Base-by-base conservation (phyloP, 2,888 invertebrate genomes). In the Chelonus formosanus region DNA sequence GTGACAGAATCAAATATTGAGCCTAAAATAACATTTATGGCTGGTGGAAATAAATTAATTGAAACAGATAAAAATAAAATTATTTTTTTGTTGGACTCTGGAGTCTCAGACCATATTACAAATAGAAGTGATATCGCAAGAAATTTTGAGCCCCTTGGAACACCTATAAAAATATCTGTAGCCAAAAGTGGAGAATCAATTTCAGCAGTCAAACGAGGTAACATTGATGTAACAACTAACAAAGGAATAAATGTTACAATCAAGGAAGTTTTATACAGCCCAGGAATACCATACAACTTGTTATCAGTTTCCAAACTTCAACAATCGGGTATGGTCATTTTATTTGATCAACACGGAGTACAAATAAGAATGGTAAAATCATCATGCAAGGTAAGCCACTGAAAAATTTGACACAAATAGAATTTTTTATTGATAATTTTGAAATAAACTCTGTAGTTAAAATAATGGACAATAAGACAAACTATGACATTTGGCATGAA, bases 261-360 rank as follows among this genome's bases (percentile, higher is more conserved):
- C 3, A 68, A 73, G 52, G 57, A 74, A 52, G 73, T 77, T 4
- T 73, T 82, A 3, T 81, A 71, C 66, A 74, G 75, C 58, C 55
- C 73, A 20, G 78, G 80, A 31, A 70, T 74, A 7, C 76, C 77
- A 34, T 74, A 78, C 70, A 80, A 81, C 65, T 63, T 79, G 34
- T 66, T 79, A 5, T 78, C 78, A 1, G 78, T 80, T 44, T 63
- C 63, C 59, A 74, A 66, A 55, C 75, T 78, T 69, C 72, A 73
- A 61, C 68, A 75, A 57, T 70, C 73, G 48, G 78, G 77, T n/a
- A 74, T 78, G 73, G 73, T 70, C 32, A 72, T 82, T 7, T 73
- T 67, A 31, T 80, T 78, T 57, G 69, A 73, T 54, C 70, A 76
- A 63, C 63, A 75, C 60, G 78, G 78, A n/a, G 74, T 75, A 62